Evolutionary conservation across 2,113 vertebrate species (phyloP).

Genomic region (Cebus imitator): DNA sequence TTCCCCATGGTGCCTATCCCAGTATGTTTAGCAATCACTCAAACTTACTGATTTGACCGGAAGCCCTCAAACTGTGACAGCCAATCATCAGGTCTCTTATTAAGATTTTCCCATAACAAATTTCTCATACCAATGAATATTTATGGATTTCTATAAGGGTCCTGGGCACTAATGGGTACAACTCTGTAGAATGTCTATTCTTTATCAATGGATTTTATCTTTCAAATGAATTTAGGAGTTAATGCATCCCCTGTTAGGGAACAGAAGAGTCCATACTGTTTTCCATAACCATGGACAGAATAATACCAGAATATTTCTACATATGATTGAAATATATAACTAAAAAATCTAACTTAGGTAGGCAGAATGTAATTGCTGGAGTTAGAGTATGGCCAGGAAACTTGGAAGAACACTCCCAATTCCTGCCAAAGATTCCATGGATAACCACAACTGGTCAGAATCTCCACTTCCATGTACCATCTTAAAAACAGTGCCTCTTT

Average conservation of each 20-base stretch:
- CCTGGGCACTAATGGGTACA: not conserved
- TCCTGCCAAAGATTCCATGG: conserved; percentile 43
- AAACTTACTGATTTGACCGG: not conserved
- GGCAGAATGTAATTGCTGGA: conserved; percentile 61
- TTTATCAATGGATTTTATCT: conserved; percentile 23
- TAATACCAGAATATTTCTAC: conserved; percentile 18
- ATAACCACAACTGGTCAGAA: conserved; percentile 47
- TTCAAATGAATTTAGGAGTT: conserved; percentile 30
- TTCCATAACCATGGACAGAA: conserved; percentile 8
- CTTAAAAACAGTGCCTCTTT: conserved; percentile 33
- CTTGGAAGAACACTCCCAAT: conserved; percentile 51
- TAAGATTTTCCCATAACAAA: not conserved
- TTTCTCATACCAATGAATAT: not conserved
- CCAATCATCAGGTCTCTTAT: not conserved
- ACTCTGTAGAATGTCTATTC: not conserved
- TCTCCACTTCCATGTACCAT: conserved; percentile 2
- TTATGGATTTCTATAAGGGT: conserved; percentile 27
- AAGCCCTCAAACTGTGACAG: not conserved
- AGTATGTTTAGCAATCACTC: not conserved
- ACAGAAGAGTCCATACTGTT: conserved; percentile 43
- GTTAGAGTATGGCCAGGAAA: conserved; percentile 31
- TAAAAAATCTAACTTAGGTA: conserved; percentile 33
- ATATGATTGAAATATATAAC: conserved; percentile 44
- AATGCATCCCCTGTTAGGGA: not conserved
- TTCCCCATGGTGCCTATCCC: not conserved